Conservation (phyloP, 2,888 invertebrate genomes). For the Meliscaeva auricollis region DNA sequence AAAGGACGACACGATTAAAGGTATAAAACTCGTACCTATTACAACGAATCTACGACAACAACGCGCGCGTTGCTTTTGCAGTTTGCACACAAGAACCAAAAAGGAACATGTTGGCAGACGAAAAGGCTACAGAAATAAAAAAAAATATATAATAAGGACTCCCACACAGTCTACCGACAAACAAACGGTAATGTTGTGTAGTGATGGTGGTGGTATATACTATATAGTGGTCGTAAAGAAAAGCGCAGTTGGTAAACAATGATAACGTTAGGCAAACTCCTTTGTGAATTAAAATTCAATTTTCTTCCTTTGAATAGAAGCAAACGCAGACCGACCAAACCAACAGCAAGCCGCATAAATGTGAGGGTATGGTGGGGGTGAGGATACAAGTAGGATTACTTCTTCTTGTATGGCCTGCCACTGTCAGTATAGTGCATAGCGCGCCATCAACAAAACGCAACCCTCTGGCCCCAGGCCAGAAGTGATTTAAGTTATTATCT, state of each 20-base stretch:
- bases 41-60: constrained; percentile 5
- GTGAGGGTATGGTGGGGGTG: not conserved
- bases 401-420: not conserved
- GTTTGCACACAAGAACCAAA: constrained; percentile 43
- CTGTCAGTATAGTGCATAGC: constrained; percentile 5
- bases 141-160: constrained; percentile 22
- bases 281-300: constrained; percentile 76
- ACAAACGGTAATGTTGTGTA: not conserved
- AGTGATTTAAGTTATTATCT: constrained; percentile 76
- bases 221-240: constrained; percentile 52
- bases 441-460: constrained; percentile 4
- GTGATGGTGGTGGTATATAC: not conserved
- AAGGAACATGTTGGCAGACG: constrained; percentile 45
- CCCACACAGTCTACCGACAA: constrained; percentile 14
- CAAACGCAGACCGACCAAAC: constrained; percentile 63
- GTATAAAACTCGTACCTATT: no score
- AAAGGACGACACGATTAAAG: constrained; percentile 32
- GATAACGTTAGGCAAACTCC: constrained; percentile 76
- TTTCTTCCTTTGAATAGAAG: constrained; percentile 72
- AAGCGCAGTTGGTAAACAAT: constrained; percentile 76
- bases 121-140: constrained; percentile 13
- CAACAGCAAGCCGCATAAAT: constrained; percentile 19
- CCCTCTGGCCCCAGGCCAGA: constrained; percentile 43
- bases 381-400: not conserved
- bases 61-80: constrained; percentile 10